Base-by-base conservation (phyloP, 2,888 invertebrate species). In the Amphipyra berbera region DNA sequence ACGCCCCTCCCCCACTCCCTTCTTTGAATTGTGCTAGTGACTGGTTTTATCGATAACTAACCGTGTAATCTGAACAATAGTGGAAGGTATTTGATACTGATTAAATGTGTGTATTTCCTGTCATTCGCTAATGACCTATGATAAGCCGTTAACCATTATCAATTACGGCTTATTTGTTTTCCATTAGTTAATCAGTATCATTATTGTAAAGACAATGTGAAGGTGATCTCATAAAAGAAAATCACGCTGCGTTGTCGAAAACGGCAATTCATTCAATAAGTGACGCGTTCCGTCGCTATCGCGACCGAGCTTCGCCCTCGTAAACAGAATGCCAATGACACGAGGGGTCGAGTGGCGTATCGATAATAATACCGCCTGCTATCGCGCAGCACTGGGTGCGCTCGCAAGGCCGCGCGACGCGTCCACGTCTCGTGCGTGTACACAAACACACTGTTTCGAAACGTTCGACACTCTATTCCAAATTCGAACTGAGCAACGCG, bases 281-380 rank as follows among this genome's bases (percentile, higher is more conserved):
- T 78, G 84, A 85, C 86, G 87, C 86, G 78, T 77, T 73, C 62
- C 70, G 73, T 79, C 79, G 86, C 88, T 92, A 92, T 92, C 92
- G 85, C 83, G 82, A 75, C 81, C 84, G 88, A 82, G 85, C 86
- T 84, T 88, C 88, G 88, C 85, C 86, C 87, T 82, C 87, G 90
- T 93, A 91, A 93, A 93, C 91, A 90, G 80, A 90, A 87, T 91
- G 93, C 92, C 93, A 94, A 92, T 93, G 94, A 94, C 94, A 93
- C 88, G 84, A 85, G 87, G 88, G 88, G 88, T 87, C 88, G 87
- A 73, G 76, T 77, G 81, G 77, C 79, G 82, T 91, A 91, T 94
- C 94, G 94, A 94, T 93, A 94, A 83, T 82, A 82, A 82, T 85
- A 87, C 82, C 81, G 85, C 78, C 71, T 79, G 79, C 76, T 88